These are phyloP conservation scores for Drosophila yooni DNA, from an alignment of 2,888 invertebrate species.

Conservation along the genomic window DNA sequence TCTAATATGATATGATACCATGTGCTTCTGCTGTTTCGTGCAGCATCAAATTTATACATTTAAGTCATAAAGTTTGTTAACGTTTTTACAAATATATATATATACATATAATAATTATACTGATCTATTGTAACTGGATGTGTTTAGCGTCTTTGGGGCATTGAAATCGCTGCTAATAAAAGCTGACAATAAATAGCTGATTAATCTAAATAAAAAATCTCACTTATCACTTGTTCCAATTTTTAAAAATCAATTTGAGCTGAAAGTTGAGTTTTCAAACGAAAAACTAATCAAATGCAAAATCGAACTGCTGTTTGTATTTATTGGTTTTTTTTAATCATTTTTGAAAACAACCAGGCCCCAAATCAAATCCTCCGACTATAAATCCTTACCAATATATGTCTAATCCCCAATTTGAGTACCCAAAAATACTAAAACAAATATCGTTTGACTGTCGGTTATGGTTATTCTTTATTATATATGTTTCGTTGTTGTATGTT, in stretches of 20 bases:
- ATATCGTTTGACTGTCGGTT: neutral
- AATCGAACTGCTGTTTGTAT: neutral
- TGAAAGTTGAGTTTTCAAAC: neutral
- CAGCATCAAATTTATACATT: slow-evolving; percentile 47
- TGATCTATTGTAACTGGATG: neutral
- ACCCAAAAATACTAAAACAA: neutral
- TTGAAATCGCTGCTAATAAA: neutral
- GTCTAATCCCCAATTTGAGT: neutral
- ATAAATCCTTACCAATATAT: neutral
- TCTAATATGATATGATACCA: slow-evolving; percentile 48
- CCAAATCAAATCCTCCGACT: neutral
- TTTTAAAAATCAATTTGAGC: neutral
- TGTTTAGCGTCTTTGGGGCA: neutral
- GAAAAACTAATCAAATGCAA: neutral
- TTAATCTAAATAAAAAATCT: neutral
- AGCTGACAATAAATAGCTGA: slow-evolving; percentile 7
- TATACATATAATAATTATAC: slow-evolving; percentile 8
- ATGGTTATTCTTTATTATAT: slow-evolving; percentile 32
- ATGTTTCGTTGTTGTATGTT: slow-evolving; percentile 8
- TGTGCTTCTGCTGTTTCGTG: slow-evolving; percentile 66
- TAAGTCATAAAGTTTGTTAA: slow-evolving; percentile 72
- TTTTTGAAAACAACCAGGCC: neutral
- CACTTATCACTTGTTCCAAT: neutral
- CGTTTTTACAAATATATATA: slow-evolving; percentile 53
- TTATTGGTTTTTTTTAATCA: neutral